These are phyloP conservation scores for Sipha maydis DNA, from an alignment of 2,888 invertebrate species.

Conservation along the genomic window DNA sequence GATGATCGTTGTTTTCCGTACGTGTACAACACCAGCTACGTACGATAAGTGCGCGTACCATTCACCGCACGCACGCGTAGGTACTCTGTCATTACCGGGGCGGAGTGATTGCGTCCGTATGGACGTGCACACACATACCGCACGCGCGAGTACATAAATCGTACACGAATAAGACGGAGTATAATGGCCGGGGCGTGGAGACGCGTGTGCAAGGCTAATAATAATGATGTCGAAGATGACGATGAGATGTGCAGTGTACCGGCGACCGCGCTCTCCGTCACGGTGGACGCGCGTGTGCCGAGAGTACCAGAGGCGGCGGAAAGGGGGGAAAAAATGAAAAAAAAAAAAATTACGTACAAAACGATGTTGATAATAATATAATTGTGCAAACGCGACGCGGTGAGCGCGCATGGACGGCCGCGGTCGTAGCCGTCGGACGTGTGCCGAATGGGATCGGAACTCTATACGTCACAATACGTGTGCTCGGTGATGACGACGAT, in stretches of 20 bases:
- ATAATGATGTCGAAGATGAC: conserved; percentile 40
- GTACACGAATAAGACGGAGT: background rate
- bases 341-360: background rate
- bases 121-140: too few species aligned
- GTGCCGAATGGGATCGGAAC: too few species aligned
- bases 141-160: background rate
- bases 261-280: background rate
- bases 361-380: background rate
- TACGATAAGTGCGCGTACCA: background rate
- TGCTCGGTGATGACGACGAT: too few species aligned
- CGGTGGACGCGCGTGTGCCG: background rate
- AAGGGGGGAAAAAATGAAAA: too few species aligned
- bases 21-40: background rate
- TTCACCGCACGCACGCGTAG: background rate
- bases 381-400: too few species aligned
- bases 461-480: too few species aligned
- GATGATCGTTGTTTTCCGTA: background rate
- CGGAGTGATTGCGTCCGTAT: conserved; percentile 22
- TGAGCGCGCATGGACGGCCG: too few species aligned
- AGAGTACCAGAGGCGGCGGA: background rate
- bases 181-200: conserved; percentile 58
- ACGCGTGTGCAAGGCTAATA: conserved; percentile 49
- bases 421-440: too few species aligned
- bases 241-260: background rate
- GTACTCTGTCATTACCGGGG: conserved; percentile 52